These are phyloP conservation scores for Keiferia lycopersicella DNA, from an alignment of 2,888 invertebrate species.

Conservation along the genomic window DNA sequence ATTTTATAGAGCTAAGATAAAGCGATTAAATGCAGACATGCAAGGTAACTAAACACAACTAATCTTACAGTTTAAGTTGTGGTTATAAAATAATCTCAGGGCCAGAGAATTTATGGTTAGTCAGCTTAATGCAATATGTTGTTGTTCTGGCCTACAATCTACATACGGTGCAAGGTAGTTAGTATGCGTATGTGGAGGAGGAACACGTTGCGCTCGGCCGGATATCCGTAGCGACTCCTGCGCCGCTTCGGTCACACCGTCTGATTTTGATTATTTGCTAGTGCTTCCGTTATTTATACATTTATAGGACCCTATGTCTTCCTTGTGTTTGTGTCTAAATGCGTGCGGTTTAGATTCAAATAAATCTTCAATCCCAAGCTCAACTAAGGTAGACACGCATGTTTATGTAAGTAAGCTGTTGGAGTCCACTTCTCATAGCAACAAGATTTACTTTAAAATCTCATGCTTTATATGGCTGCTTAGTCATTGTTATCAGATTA, in stretches of 20 bases:
- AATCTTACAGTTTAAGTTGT: conserved; percentile 40
- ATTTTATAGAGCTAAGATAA: conserved; percentile 23
- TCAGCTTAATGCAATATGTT: conserved; percentile 8
- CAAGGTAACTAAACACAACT: conserved; percentile 36
- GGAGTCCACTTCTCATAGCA: background rate
- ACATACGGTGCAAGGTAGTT: conserved; percentile 19
- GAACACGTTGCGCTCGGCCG: conserved; percentile 52
- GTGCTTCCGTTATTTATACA: too few relatives aligned
- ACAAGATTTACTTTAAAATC: background rate
- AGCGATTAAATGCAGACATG: conserved; percentile 37
- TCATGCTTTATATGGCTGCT: background rate
- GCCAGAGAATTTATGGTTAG: conserved; percentile 37
- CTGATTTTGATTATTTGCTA: conserved; percentile 36
- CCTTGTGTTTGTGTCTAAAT: conserved; percentile 11
- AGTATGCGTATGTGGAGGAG: conserved; percentile 56
- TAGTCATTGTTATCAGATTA: conserved; percentile 3
- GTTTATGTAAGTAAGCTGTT: conserved; percentile 4
- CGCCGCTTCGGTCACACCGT: conserved; percentile 42
- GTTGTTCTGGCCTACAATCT: conserved; percentile 10
- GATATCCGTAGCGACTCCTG: conserved; percentile 61
- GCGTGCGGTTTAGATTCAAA: conserved; percentile 1
- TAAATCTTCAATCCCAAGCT: conserved; percentile 15
- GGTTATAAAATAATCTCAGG: conserved; percentile 45
- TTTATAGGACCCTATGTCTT: conserved; percentile 3
- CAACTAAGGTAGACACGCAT: conserved; percentile 5